Evolutionary conservation across 2,113 vertebrate species (phyloP).

Genomic region (Aspidoscelis tigris): DNA sequence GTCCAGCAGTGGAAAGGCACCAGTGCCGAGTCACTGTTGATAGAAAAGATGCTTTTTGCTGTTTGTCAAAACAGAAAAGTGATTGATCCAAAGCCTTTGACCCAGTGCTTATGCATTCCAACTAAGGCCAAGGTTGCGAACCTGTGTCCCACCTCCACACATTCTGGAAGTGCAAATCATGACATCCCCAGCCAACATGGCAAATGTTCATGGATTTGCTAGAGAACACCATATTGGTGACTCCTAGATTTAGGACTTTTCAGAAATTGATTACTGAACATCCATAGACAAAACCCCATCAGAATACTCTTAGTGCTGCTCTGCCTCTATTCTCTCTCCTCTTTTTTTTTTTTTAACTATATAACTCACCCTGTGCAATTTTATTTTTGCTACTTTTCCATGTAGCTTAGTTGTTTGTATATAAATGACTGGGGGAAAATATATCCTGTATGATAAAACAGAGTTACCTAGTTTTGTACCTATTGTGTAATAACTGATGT

Average conservation of each 20-base stretch:
- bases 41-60: slow-evolving; percentile 30
- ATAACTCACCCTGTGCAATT: slow-evolving; percentile 66
- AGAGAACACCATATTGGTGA: background rate
- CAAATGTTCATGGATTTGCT: background rate
- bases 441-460: slow-evolving; percentile 74
- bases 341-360: slow-evolving; percentile 53
- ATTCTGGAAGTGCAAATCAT: background rate
- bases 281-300: background rate
- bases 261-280: background rate
- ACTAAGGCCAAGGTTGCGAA: background rate
- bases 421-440: slow-evolving; percentile 75
- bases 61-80: background rate
- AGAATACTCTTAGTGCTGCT: slow-evolving; percentile 40
- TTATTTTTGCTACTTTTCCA: slow-evolving; percentile 72
- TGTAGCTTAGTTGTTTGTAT: slow-evolving; percentile 81
- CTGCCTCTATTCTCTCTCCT: slow-evolving; percentile 16
- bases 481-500: slow-evolving; percentile 74
- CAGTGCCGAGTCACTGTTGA: slow-evolving; percentile 8
- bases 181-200: background rate
- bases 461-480: slow-evolving; percentile 84
- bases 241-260: background rate
- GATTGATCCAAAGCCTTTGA: slow-evolving; percentile 29
- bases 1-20: slow-evolving; percentile 43
- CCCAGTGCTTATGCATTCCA: slow-evolving; percentile 31
- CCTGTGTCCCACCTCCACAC: background rate